Conservation (phyloP, 2,797 vertebrate genomes). For the Chlorospingus semifuscus region DNA sequence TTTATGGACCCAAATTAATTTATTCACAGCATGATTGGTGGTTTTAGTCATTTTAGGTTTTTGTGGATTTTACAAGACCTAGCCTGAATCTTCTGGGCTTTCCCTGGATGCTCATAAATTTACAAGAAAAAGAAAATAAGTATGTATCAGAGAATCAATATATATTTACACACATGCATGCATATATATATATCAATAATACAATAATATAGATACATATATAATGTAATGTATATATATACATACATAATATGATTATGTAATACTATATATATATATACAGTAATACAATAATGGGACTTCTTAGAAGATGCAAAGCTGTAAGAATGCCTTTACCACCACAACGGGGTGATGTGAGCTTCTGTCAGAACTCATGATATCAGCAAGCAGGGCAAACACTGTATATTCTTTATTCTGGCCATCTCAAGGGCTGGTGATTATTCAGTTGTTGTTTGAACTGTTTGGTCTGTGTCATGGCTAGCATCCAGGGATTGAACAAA, state of each 20-base stretch:
- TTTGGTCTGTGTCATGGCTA: constrained; percentile 20
- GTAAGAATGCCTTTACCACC: not conserved
- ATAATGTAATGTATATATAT: not conserved
- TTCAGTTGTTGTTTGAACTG: not conserved
- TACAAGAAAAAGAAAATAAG: not conserved
- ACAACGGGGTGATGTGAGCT: not conserved
- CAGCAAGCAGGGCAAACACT: not conserved
- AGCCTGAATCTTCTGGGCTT: not conserved
- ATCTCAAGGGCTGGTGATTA: not conserved
- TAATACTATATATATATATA: not conserved
- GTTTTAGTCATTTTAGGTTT: not conserved
- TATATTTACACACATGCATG: accelerated
- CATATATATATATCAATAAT: not conserved
- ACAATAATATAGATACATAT: not conserved
- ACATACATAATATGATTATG: not conserved
- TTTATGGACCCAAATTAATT: not conserved
- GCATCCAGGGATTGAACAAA: constrained; percentile 16
- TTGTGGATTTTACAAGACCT: not conserved
- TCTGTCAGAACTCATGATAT: not conserved
- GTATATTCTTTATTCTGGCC: not conserved
- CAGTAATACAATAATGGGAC: not conserved
- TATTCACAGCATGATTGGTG: not conserved
- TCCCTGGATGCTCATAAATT: not conserved
- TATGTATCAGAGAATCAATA: not conserved
- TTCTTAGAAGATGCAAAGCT: not conserved